Conservation (phyloP, 1,140 invertebrate genomes). For the Drosophila burlai region DNA sequence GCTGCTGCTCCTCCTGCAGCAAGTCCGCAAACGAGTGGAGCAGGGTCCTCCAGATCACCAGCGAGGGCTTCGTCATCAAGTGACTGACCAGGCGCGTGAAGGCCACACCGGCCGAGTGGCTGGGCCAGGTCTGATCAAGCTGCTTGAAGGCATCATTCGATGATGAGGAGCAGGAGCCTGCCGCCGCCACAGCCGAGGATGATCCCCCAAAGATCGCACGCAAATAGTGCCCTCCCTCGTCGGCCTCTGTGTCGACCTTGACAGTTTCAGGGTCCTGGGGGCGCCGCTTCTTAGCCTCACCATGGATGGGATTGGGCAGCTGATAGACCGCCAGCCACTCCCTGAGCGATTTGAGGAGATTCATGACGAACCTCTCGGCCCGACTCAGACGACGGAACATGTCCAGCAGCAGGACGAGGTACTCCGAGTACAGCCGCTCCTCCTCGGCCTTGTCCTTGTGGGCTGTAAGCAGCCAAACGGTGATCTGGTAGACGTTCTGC, state of each 20-base stretch:
- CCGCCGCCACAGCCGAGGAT: no score
- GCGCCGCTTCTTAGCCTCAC: slow-evolving; percentile 8
- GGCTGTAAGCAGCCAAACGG: slow-evolving; percentile 63
- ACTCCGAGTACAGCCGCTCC: slow-evolving; percentile 64
- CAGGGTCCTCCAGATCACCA: slow-evolving; percentile 80
- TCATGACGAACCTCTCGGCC: slow-evolving; percentile 72
- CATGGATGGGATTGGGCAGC: not conserved
- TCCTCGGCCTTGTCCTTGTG: slow-evolving; percentile 39
- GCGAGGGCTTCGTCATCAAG: slow-evolving; percentile 74
- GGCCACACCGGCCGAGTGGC: slow-evolving; percentile 55
- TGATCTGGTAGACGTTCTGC: slow-evolving; percentile 67
- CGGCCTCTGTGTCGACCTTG: not conserved
- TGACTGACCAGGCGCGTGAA: slow-evolving; percentile 69
- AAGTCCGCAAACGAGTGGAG: slow-evolving; percentile 64
- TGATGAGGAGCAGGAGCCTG: not conserved
- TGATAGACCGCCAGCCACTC: slow-evolving; percentile 55
- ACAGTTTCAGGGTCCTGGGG: not conserved
- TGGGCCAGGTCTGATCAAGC: slow-evolving; percentile 69
- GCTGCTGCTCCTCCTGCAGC: slow-evolving; percentile 25
- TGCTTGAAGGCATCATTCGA: slow-evolving; percentile 34
- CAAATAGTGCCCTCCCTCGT: slow-evolving; percentile 3
- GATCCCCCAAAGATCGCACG: slow-evolving; percentile 10
- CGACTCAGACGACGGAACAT: slow-evolving; percentile 75
- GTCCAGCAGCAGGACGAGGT: slow-evolving; percentile 68
- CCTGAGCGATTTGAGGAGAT: slow-evolving; percentile 64